Conservation (phyloP, 2,797 vertebrate genomes). For the Acrossocheilus wenchowensis region DNA sequence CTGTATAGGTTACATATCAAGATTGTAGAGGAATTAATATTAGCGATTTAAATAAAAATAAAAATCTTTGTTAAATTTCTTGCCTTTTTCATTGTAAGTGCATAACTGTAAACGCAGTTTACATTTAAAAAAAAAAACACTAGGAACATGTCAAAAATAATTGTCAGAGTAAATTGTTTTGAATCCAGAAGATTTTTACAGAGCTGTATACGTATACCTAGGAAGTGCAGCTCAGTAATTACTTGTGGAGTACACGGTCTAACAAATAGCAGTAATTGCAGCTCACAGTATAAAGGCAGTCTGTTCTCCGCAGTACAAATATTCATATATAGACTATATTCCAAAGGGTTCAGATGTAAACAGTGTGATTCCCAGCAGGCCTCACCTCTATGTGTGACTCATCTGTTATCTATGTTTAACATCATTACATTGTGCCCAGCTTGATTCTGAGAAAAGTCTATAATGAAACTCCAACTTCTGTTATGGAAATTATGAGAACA, state of each 20-base stretch:
- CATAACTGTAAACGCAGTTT: neutral
- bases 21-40: neutral
- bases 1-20: neutral
- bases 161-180: neutral
- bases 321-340: constrained; percentile 1
- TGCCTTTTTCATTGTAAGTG: neutral
- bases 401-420: constrained; percentile 71
- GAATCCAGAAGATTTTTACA: neutral
- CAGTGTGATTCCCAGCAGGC: constrained; percentile 54
- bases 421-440: constrained; percentile 62
- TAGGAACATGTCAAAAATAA: neutral
- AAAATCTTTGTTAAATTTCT: neutral
- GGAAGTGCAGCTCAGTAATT: neutral
- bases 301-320: constrained; percentile 8
- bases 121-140: neutral
- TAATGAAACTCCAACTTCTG: neutral
- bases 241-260: neutral
- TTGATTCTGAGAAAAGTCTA: neutral
- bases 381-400: constrained; percentile 69
- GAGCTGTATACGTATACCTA: neutral
- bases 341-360: constrained; percentile 12
- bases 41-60: neutral
- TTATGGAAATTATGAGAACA: constrained; percentile 2
- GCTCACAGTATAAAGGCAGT: neutral
- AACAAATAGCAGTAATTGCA: constrained; percentile 18